A percentile compares a stretch with the other conserved stretches of the same genome.
phyloP scores from a whole-genome alignment of 1,140 invertebrate genomes.

The Globodera ellingtonae region DNA sequence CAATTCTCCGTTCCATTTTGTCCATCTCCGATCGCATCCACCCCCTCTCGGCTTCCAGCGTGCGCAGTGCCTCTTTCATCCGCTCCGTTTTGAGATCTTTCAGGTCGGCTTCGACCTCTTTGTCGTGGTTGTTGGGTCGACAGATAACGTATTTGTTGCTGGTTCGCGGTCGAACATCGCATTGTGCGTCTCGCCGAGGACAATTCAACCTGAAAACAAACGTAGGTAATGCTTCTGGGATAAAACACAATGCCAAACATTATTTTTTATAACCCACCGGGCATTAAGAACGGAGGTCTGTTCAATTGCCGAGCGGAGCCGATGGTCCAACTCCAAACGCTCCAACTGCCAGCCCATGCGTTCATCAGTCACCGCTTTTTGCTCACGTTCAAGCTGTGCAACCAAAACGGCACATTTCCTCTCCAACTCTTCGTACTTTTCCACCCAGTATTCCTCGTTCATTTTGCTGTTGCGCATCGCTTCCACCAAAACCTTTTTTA shows the following conservation, averaged over 20 bases:
- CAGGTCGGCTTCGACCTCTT: conserved; percentile 44
- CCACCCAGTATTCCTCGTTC: conserved; percentile 52
- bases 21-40: not conserved
- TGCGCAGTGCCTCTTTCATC: not conserved
- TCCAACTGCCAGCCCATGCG: conserved; percentile 37
- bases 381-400: conserved; percentile 25
- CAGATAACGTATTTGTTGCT: conserved; percentile 63
- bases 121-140: conserved; percentile 49
- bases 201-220: conserved; percentile 35
- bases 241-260: not conserved
- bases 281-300: conserved; percentile 51
- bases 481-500: conserved; percentile 52
- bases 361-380: not conserved
- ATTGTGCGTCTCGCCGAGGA: conserved; percentile 53
- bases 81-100: conserved; percentile 41
- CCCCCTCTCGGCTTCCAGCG: not conserved
- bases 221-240: not conserved
- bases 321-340: conserved; percentile 49
- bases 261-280: conserved; percentile 35
- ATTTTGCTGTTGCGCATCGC: conserved; percentile 51
- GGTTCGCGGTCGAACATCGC: conserved; percentile 49
- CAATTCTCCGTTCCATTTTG: not conserved
- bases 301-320: conserved; percentile 53
- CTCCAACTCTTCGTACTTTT: conserved; percentile 50
- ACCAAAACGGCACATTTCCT: conserved; percentile 27